Percentiles rank a stretch among this genome's conserved stretches.
phyloP scores from a whole-genome alignment of 2,888 invertebrate species.

The Andrena chrysosceles region DNA sequence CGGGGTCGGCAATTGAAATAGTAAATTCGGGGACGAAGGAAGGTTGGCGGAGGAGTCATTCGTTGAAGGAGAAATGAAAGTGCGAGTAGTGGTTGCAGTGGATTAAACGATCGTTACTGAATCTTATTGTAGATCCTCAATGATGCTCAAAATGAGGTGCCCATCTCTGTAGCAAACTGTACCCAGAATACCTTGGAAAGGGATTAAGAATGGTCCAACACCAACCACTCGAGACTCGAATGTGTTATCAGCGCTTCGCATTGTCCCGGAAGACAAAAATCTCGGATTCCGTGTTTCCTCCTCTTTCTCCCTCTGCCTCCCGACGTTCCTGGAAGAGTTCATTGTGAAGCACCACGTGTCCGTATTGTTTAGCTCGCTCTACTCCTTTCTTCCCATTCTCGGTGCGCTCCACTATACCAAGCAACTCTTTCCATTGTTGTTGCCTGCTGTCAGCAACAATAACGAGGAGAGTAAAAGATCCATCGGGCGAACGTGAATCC shows the following conservation, averaged over 20 bases:
- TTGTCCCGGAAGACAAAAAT: constrained; percentile 68
- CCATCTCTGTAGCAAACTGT: background rate
- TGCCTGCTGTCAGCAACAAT: constrained; percentile 67
- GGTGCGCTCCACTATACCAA: constrained; percentile 44
- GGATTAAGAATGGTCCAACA: constrained; percentile 64
- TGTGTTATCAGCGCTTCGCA: constrained; percentile 61
- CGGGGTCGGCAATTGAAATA: background rate
- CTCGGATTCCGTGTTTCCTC: constrained; percentile 56
- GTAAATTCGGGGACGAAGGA: too few species aligned
- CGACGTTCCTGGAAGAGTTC: constrained; percentile 54
- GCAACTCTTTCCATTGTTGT: constrained; percentile 68
- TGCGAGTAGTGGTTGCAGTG: too few species aligned
- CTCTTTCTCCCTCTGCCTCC: constrained; percentile 36
- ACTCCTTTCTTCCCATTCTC: constrained; percentile 33
- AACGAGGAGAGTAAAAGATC: constrained; percentile 62
- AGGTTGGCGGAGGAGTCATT: too few species aligned
- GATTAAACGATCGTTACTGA: too few species aligned
- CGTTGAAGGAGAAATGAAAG: too few species aligned
- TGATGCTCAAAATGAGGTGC: too few species aligned
- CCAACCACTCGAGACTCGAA: constrained; percentile 50
- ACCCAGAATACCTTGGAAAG: constrained; percentile 38
- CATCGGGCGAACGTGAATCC: constrained; percentile 60
- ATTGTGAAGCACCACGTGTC: constrained; percentile 69
- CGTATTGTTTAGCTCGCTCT: constrained; percentile 66
- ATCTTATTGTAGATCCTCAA: too few species aligned